Conservation (phyloP, 1,140 invertebrate genomes). For the Saxidomus purpurata region DNA sequence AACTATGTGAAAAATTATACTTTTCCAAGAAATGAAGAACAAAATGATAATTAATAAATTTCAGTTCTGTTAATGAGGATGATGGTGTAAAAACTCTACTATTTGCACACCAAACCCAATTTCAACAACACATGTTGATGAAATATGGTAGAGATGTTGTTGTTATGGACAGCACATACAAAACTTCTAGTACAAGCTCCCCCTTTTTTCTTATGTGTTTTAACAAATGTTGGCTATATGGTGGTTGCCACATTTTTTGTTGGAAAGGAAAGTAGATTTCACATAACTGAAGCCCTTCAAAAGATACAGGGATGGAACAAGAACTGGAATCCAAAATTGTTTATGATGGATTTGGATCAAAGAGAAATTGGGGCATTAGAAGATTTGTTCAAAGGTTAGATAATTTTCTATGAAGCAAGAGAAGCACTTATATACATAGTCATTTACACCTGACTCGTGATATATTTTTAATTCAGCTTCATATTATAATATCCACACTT, state of each 20-base stretch:
- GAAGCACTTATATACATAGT: no score
- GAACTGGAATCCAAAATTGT: neutral
- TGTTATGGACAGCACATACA: constrained; percentile 9
- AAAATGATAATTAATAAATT: no score
- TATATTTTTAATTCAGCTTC: no score
- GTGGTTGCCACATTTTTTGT: neutral
- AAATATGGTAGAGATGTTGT: constrained; percentile 7
- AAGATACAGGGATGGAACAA: neutral
- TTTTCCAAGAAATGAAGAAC: no score
- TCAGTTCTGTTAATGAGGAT: no score
- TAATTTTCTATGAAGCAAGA: no score
- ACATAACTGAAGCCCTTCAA: neutral
- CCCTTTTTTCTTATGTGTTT: neutral
- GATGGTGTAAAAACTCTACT: neutral
- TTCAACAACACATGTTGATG: neutral
- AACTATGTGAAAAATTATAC: no score
- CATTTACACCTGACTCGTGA: no score
- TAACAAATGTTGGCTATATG: neutral
- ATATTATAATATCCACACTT: no score
- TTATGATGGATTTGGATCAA: neutral
- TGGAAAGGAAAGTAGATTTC: neutral
- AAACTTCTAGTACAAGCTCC: neutral
- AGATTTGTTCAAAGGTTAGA: no score
- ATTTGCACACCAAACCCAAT: neutral
- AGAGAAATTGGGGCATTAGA: neutral